Conservation (phyloP, 2,113 vertebrate species). For the Piprites chloris region DNA sequence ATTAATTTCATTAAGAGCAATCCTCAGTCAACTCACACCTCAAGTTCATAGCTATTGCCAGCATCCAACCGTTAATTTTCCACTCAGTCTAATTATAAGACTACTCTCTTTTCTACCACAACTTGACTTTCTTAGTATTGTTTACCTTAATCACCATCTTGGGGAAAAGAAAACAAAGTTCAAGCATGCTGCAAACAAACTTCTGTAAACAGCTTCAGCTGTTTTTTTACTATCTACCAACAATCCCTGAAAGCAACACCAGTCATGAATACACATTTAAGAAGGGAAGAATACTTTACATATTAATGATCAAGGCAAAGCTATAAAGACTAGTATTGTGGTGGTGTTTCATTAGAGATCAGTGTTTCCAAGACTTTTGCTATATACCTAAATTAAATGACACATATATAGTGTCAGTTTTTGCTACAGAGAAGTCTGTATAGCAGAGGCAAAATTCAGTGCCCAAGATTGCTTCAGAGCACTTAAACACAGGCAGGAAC, state of each 20-base stretch:
- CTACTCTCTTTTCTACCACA: neutral
- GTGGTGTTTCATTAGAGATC: neutral
- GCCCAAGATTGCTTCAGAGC: neutral
- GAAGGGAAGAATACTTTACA: neutral
- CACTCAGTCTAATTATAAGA: neutral
- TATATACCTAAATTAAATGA: neutral
- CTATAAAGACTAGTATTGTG: neutral
- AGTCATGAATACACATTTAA: neutral
- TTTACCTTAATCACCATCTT: neutral
- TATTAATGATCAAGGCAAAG: neutral
- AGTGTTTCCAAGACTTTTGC: neutral
- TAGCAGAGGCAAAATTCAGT: neutral
- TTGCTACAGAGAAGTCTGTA: neutral
- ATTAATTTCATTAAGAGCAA: neutral
- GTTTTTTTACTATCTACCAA: neutral
- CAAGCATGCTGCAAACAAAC: neutral
- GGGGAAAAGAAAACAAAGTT: neutral
- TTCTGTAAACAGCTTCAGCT: neutral
- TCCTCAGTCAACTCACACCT: neutral
- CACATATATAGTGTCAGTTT: neutral
- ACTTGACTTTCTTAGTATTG: neutral
- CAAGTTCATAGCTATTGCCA: neutral
- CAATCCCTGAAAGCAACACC: neutral
- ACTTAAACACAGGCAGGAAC: neutral
- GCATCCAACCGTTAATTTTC: neutral